Conservation (phyloP, 2,113 vertebrate genomes). For the Cyprinodon variegatus region DNA sequence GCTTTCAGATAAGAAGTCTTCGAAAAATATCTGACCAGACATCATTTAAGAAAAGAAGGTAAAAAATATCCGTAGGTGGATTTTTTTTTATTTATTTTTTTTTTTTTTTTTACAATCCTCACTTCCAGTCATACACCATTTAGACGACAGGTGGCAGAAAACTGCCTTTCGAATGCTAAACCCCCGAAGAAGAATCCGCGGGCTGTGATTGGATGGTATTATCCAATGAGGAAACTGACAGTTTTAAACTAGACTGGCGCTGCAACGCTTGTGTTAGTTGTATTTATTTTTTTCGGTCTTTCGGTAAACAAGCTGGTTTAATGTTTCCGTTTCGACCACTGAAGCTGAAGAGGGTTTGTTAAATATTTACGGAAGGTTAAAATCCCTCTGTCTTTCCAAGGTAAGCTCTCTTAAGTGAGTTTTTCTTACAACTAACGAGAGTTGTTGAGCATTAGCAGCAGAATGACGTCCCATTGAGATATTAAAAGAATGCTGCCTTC, state of each 20-base stretch:
- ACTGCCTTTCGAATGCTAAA: not conserved
- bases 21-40: too few species aligned
- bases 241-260: conserved; percentile 43
- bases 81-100: not conserved
- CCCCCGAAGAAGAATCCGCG: conserved; percentile 28
- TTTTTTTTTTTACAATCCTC: not conserved
- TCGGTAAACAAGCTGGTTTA: not conserved
- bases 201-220: conserved; percentile 48
- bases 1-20: too few species aligned
- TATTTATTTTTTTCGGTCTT: not conserved
- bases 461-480: too few species aligned
- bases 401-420: not conserved
- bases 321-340: not conserved
- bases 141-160: conserved; percentile 9
- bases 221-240: conserved; percentile 12
- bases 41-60: too few species aligned
- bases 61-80: not conserved
- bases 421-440: not conserved
- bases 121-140: not conserved
- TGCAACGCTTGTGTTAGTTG: not conserved
- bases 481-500: too few species aligned
- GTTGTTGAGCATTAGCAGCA: not conserved
- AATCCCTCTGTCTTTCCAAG: not conserved
- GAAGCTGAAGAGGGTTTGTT: not conserved
- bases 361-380: not conserved